These are phyloP conservation scores for Blastobasis lacticolella DNA, from an alignment of 2,888 invertebrate genomes.

Conservation along the genomic window DNA sequence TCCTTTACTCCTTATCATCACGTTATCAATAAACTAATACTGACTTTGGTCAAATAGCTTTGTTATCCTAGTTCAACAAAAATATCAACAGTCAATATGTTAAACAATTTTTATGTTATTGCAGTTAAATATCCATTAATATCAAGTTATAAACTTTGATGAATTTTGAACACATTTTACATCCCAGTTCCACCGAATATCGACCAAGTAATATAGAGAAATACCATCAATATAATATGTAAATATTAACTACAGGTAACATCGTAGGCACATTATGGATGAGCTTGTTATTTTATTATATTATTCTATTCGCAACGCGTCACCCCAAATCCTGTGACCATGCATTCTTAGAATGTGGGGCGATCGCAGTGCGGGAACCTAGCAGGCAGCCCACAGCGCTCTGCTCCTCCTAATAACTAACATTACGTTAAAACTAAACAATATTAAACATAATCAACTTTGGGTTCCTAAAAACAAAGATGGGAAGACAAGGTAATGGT, in stretches of 20 bases:
- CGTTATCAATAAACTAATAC: slow-evolving; percentile 65
- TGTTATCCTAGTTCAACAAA: slow-evolving; percentile 71
- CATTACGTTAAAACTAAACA: slow-evolving; percentile 17
- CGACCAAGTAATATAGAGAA: slow-evolving; percentile 46
- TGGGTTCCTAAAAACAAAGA: slow-evolving; percentile 57
- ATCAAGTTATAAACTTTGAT: slow-evolving; percentile 41
- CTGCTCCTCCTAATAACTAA: slow-evolving; percentile 53
- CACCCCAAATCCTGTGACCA: background rate
- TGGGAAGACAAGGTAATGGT: slow-evolving; percentile 66
- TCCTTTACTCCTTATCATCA: slow-evolving; percentile 46
- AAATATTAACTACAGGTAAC: slow-evolving; percentile 67
- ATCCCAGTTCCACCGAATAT: slow-evolving; percentile 50
- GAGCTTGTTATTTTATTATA: slow-evolving; percentile 56
- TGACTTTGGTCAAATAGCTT: slow-evolving; percentile 75
- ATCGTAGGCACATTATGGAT: slow-evolving; percentile 70
- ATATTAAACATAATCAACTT: slow-evolving; percentile 60
- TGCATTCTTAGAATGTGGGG: no score
- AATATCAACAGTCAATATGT: slow-evolving; percentile 70
- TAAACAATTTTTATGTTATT: slow-evolving; percentile 61
- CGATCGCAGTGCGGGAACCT: no score
- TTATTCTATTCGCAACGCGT: slow-evolving; percentile 2
- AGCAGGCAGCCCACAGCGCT: slow-evolving; percentile 6
- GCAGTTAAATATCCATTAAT: slow-evolving; percentile 67
- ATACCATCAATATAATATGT: slow-evolving; percentile 43
- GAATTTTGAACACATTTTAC: slow-evolving; percentile 66